A percentile compares a stretch with the other conserved stretches of the same genome.
Evolutionary conservation across 2,888 invertebrate species (phyloP).

Genomic region (Torymus auratus): DNA sequence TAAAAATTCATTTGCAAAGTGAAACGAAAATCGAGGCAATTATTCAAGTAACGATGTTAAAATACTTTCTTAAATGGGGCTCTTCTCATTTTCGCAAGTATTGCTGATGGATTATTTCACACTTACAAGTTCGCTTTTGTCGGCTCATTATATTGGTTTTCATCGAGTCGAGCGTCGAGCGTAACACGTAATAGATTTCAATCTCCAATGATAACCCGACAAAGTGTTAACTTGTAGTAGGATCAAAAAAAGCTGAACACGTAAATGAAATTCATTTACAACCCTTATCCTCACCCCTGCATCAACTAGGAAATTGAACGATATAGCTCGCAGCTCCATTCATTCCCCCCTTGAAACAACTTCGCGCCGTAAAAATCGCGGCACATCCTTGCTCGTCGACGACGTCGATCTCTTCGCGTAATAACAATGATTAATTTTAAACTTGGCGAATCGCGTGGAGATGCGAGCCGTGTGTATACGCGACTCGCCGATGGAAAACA

Average conservation of each 20-base stretch:
- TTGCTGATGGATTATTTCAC: slow-evolving; percentile 12
- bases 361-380: slow-evolving; percentile 11
- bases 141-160: not conserved
- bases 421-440: slow-evolving; percentile 48
- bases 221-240: slow-evolving; percentile 24
- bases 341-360: no score
- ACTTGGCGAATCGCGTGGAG: not conserved
- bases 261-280: not conserved
- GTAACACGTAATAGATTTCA: slow-evolving; percentile 32
- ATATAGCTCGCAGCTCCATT: no score
- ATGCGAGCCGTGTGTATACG: not conserved
- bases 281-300: not conserved
- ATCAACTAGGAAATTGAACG: no score
- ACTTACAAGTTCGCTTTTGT: slow-evolving; percentile 8
- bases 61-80: no score
- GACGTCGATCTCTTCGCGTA: slow-evolving; percentile 7
- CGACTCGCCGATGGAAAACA: not conserved
- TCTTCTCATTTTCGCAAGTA: not conserved
- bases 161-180: not conserved
- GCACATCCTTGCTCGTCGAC: not conserved
- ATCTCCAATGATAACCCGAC: slow-evolving; percentile 17
- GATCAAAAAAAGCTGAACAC: not conserved
- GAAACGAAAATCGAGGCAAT: no score
- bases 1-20: no score
- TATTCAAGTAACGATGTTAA: no score